phyloP scores from a whole-genome alignment of 1,140 invertebrate species.

The Chlorops oryzae region DNA sequence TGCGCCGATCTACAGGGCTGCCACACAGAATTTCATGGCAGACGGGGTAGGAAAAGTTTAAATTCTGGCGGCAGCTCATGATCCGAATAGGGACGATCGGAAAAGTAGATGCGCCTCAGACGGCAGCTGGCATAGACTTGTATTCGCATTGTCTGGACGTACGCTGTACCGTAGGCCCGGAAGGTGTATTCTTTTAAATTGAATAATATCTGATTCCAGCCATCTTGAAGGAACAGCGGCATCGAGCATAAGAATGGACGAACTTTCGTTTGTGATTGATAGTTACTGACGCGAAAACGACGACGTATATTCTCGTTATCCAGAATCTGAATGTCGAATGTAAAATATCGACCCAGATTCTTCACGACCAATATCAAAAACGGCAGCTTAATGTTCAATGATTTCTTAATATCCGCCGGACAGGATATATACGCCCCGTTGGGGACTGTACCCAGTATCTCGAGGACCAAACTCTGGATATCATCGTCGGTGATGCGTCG shows the following conservation, averaged over 20 bases:
- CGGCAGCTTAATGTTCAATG: slow-evolving; percentile 95
- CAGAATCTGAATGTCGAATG: slow-evolving; percentile 98
- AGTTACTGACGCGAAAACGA: slow-evolving; percentile 95
- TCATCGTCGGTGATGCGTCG: slow-evolving; percentile 99
- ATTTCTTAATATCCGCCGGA: slow-evolving; percentile 95
- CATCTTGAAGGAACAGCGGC: slow-evolving; percentile 96
- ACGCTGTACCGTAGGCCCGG: slow-evolving; percentile 98
- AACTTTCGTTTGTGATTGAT: slow-evolving; percentile 94
- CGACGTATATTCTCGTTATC: slow-evolving; percentile 96
- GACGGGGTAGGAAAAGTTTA: slow-evolving; percentile 94
- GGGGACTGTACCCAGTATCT: slow-evolving; percentile 98
- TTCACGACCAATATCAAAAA: slow-evolving; percentile 99
- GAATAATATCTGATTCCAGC: slow-evolving; percentile 95
- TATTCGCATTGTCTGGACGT: slow-evolving; percentile 95
- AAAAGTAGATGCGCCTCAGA: slow-evolving; percentile 96
- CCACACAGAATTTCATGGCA: too few relatives aligned
- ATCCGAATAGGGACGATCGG: slow-evolving; percentile 96
- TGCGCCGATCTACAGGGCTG: too few relatives aligned
- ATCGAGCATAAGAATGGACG: slow-evolving; percentile 99
- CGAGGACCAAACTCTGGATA: slow-evolving; percentile 96
- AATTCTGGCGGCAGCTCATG: slow-evolving; percentile 99
- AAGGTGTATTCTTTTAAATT: slow-evolving; percentile 97
- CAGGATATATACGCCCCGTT: slow-evolving; percentile 98
- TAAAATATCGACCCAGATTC: slow-evolving; percentile 99
- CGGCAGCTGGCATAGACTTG: slow-evolving; percentile 99